These are phyloP conservation scores for Rhineura floridana DNA, from an alignment of 2,113 vertebrate genomes.

Conservation along the genomic window DNA sequence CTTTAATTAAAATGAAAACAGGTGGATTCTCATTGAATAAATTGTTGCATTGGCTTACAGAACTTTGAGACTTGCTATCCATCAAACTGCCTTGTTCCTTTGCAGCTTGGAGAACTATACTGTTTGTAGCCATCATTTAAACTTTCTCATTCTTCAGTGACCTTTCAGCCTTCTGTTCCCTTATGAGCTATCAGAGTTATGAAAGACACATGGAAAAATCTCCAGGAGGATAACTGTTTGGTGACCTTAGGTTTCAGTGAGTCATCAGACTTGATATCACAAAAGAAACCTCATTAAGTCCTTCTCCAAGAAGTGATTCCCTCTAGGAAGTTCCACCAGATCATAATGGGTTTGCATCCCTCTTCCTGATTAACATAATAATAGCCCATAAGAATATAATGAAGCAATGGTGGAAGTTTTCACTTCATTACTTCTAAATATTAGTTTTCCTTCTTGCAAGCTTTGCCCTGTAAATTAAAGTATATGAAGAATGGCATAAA, in stretches of 20 bases:
- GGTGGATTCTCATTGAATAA: slow-evolving; percentile 2
- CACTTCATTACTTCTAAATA: slow-evolving; percentile 35
- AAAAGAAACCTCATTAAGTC: not conserved
- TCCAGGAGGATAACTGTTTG: slow-evolving; percentile 27
- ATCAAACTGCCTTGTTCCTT: not conserved
- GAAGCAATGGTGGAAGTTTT: slow-evolving; percentile 11
- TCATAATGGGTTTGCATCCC: not conserved
- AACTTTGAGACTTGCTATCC: not conserved
- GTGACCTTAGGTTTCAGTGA: slow-evolving; percentile 11
- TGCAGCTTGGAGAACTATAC: slow-evolving; percentile 7
- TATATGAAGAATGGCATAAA: not conserved
- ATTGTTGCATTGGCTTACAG: not conserved
- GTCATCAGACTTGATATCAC: not conserved
- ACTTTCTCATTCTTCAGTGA: slow-evolving; percentile 6
- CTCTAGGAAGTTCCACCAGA: slow-evolving; percentile 24
- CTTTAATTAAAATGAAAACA: not conserved
- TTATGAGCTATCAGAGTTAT: slow-evolving; percentile 9
- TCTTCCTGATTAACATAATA: rapidly evolving
- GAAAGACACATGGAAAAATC: slow-evolving; percentile 2
- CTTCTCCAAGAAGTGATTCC: slow-evolving; percentile 17
- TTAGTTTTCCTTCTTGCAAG: slow-evolving; percentile 28
- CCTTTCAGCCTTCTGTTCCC: slow-evolving; percentile 16
- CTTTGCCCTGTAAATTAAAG: not conserved
- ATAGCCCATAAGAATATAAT: slow-evolving; percentile 7
- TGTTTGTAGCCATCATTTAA: not conserved